Evolutionary conservation across 2,888 invertebrate species (phyloP).

Genomic region (Ophion ellenae): DNA sequence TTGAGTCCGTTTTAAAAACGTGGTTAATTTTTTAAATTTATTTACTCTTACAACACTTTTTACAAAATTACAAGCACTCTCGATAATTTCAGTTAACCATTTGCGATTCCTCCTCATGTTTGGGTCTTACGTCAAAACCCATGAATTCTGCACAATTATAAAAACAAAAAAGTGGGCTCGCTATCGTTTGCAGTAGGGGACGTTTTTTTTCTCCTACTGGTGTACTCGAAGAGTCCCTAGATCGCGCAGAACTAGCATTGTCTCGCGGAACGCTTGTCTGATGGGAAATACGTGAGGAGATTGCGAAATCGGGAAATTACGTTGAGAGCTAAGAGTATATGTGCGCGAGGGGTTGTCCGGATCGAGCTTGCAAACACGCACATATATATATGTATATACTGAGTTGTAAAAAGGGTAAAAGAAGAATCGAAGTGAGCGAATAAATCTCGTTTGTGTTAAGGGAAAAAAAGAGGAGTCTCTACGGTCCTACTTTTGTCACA

Average conservation of each 20-base stretch:
- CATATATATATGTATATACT: not conserved
- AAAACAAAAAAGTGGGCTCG: conserved; percentile 23
- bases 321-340: conserved; percentile 30
- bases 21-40: no score
- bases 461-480: conserved; percentile 40
- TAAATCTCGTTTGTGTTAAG: conserved; percentile 48
- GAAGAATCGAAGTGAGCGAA: conserved; percentile 53
- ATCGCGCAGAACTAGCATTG: conserved; percentile 62
- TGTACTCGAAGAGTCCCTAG: conserved; percentile 50
- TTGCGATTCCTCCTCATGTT: not conserved
- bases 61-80: not conserved
- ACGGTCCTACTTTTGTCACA: conserved; percentile 52
- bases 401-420: conserved; percentile 18
- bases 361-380: not conserved
- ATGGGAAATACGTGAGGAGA: conserved; percentile 64
- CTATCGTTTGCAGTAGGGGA: conserved; percentile 29
- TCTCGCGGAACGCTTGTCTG: conserved; percentile 63
- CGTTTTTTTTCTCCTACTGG: conserved; percentile 15
- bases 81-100: not conserved
- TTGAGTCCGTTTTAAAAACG: no score
- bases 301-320: conserved; percentile 61
- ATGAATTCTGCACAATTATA: not conserved
- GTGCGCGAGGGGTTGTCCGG: conserved; percentile 25
- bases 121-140: not conserved
- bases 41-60: no score